These are phyloP conservation scores for Piprites chloris DNA, from an alignment of 2,113 vertebrate genomes.

Conservation along the genomic window DNA sequence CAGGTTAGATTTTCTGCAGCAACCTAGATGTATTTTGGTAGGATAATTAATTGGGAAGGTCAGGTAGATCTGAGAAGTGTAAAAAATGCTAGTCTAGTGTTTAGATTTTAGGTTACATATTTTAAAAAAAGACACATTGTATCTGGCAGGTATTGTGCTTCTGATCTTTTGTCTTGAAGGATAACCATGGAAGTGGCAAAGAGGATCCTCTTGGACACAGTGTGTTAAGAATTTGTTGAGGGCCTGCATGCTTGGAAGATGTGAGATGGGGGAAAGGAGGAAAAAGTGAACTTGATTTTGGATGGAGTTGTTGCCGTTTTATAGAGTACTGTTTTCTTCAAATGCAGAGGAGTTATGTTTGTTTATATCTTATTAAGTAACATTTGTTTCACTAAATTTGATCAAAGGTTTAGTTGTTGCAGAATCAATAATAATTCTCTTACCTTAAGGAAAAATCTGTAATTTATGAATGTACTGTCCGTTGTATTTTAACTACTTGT, in stretches of 20 bases:
- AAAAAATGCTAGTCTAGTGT: not conserved
- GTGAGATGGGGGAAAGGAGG: not conserved
- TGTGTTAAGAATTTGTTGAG: not conserved
- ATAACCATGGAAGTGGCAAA: not conserved
- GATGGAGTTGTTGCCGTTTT: not conserved
- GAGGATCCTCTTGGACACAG: not conserved
- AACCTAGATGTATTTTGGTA: not conserved
- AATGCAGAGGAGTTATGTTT: not conserved
- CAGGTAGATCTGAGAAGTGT: not conserved
- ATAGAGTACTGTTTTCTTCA: not conserved
- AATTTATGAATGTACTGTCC: not conserved
- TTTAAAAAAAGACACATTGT: not conserved
- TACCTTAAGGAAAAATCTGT: not conserved
- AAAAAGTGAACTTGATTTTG: not conserved
- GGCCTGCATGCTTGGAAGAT: not conserved
- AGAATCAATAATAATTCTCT: constrained; percentile 29
- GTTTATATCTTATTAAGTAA: not conserved
- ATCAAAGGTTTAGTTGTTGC: constrained; percentile 4
- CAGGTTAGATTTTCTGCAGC: not conserved
- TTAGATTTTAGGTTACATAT: not conserved
- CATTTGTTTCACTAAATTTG: not conserved
- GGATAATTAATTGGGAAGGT: not conserved
- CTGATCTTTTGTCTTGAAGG: not conserved
- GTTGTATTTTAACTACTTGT: constrained; percentile 21
- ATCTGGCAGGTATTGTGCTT: not conserved